phyloP scores from a whole-genome alignment of 2,797 vertebrate species.

The Acestrorhynchus altus region DNA sequence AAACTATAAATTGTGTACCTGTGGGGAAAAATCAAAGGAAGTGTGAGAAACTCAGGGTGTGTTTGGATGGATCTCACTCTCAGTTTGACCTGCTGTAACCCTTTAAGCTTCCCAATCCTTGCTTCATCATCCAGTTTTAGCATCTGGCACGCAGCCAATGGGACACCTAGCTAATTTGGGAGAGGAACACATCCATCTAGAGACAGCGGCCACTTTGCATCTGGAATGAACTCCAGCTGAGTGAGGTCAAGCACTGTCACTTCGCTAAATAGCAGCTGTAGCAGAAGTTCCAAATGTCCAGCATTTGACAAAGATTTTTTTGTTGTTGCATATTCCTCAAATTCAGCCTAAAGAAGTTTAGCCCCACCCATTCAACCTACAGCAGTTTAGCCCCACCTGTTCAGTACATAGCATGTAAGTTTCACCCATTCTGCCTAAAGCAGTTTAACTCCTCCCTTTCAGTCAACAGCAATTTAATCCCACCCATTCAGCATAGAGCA shows the following conservation, averaged over 20 bases:
- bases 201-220: constrained; percentile 38
- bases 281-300: neutral
- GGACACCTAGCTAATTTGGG: constrained; percentile 22
- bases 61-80: neutral
- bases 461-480: no score
- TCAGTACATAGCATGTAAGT: no score
- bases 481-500: no score
- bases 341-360: neutral
- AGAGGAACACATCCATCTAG: constrained; percentile 48
- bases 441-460: no score
- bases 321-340: no score
- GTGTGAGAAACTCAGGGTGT: neutral
- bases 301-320: no score
- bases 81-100: neutral
- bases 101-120: neutral
- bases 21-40: neutral
- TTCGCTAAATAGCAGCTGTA: constrained; percentile 44
- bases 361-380: neutral
- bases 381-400: no score
- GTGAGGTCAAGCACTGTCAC: constrained; percentile 34
- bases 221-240: constrained; percentile 40
- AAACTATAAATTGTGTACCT: neutral
- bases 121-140: constrained; percentile 24
- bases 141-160: constrained; percentile 32
- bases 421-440: no score